Base-by-base conservation (phyloP, 2,888 invertebrate species). In the Anodontia alba region DNA sequence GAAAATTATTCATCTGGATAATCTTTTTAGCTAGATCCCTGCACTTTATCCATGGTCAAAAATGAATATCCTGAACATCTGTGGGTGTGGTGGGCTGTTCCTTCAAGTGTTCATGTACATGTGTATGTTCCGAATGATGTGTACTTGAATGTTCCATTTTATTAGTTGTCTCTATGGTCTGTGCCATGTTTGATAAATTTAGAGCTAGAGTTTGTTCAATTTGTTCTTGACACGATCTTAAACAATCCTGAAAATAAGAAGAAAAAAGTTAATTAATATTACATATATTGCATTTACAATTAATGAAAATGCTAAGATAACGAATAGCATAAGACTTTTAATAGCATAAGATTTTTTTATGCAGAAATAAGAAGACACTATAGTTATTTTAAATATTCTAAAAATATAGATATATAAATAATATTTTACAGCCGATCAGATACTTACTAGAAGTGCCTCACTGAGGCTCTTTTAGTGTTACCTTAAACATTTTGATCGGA, bases 41-140 rank as follows among this genome's bases (percentile, higher is more conserved):
- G 38, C 38, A 38, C 38, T 38, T 38, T 46, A 15, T 20, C 33
- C 62, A 62, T 3, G 31, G 17, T 62, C 81, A 97, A 95, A 97
- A 97, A 95, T 97, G 96, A 88, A 98, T 96, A 95, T 98, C 97
- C 91, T 97, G 96, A 90, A 97, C 97, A 95, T 98, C 98, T 90
- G 97, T 97, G 90, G 97, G 97, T 75, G 97, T 97, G 89, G 96
- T 96, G 89, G 97, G 96, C 90, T 95, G 94, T 73, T 91, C 90
- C 76, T 91, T 88, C 51, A 84, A 85, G 57, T 81, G 83, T 74
- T 82, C 86, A n/a, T 87, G 80, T 67, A 76, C 82, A 62, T 82
- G 74, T 31, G 87, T 75, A 23, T 78, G 70, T 54, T 43, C 76
- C 36, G 62, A 68, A 36, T 80, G 84, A 70, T 82, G 79, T 51